These are phyloP conservation scores for Machaerirhynchus nigripectus DNA, from an alignment of 2,113 vertebrate species.

Conservation along the genomic window DNA sequence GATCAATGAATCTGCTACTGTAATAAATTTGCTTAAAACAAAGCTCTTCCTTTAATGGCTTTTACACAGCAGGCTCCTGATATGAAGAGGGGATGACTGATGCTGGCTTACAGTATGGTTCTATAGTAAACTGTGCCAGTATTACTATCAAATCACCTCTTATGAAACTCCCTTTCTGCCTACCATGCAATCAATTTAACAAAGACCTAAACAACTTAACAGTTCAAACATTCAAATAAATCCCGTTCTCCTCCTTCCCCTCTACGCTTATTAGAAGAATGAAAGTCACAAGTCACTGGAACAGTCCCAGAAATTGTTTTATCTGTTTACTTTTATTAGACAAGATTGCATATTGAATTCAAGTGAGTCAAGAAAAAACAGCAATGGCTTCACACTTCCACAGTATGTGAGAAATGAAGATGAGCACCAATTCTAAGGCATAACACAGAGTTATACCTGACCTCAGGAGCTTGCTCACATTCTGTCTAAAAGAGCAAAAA, in stretches of 20 bases:
- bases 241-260: not conserved
- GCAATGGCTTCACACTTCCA: not conserved
- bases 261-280: not conserved
- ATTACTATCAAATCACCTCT: constrained; percentile 12
- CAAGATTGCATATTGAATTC: constrained; percentile 13
- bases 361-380: not conserved
- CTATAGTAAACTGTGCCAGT: not conserved
- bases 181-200: constrained; percentile 9
- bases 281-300: not conserved
- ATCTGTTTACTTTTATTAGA: constrained; percentile 4
- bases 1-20: constrained; percentile 18
- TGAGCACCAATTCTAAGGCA: not conserved
- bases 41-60: constrained; percentile 27
- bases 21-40: constrained; percentile 28
- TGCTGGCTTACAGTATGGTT: constrained; percentile 13
- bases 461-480: not conserved
- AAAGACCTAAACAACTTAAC: constrained; percentile 29
- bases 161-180: not conserved
- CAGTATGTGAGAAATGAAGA: not conserved
- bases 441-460: not conserved
- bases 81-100: constrained; percentile 28
- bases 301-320: constrained; percentile 19
- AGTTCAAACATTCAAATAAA: constrained; percentile 27
- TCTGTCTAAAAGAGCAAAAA: not conserved
- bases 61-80: constrained; percentile 21